Evolutionary conservation across 1,140 invertebrate species (phyloP), one percentile per base, ranked within the genome.

Genomic region (Zeugodacus cucurbitae): DNA sequence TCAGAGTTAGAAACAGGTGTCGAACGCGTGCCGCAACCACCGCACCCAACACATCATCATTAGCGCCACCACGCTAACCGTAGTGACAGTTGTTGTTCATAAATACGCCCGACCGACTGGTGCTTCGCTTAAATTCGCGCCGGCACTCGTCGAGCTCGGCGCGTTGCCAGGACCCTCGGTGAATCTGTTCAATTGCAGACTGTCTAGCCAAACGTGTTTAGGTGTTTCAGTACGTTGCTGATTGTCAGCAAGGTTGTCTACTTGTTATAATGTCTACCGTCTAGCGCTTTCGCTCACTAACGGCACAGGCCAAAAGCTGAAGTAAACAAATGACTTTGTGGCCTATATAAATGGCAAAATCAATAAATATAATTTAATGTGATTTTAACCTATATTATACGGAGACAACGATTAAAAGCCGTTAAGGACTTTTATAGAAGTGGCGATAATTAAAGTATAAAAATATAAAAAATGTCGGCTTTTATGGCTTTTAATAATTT

Each of bases 121-220:
- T 34, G 34, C n/a, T 82, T 48, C 74, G 74, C n/a, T 82, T 82
- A 54, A 82, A 82, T 48, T 82, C 74, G 74, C 74, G 74, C 74
- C 74, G 74, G 22, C 74, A 82, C n/a, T 82, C 74, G 41, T 48
- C 48, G 41, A 41, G n/a, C 74, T 82, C 74, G 74, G 74, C 74
- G 41, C 26, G 74, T 82, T 34, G 41, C 74, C 74, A 82, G 41
- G 41, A 82, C 74, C 20, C 74, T 82, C 74, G 74, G 74, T 82
- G 74, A 48, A 82, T 82, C 74, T 82, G n/a, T 82, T 82, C 74
- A 82, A 54, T 82, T 44, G 74, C 74, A 82, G 41, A 82, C 74
- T 44, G n/a, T 82, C 74, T 82, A 82, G 41, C 74, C n/a, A 82
- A 82, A 37, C 22, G 74, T 26, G 29, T 82, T 82, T 54, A 48